Evolutionary conservation across 1,140 invertebrate species (phyloP), one percentile per base, ranked within the genome.

Genomic region (Colletes latitarsis): DNA sequence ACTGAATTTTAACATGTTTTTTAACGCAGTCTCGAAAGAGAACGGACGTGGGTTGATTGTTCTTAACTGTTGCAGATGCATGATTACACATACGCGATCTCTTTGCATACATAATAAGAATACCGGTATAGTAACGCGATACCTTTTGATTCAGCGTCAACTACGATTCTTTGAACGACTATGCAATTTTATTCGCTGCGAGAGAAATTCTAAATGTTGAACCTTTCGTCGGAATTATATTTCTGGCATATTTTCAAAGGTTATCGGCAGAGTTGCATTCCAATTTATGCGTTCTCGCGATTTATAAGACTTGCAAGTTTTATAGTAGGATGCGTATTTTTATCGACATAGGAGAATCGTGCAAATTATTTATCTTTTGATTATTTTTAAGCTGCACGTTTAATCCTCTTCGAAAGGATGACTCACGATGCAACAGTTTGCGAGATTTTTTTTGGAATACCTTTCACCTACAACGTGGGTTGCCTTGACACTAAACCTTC

Each of bases 401-500:
- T 19, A 17, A 73, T 57, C 52, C 21, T n/a, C 41, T 39, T 49
- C 62, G 8, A 79, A 73, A 41, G 10, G 60, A 73, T 79, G 77
- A 79, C 70, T 79, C 77, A 78, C 41, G 19, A 30, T 72, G 58
- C 76, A 78, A 53, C 76, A 53, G 70, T 72, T 72, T 17, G 14
- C 60, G 53, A 43, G 49, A 55, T 52, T 77, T 80, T 57, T 72
- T 73, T 72, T 72, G 30, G 64, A 69, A 76, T 70, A 70, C 73
- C 79, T 74, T 81, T 81, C 79, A 76, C 71, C 66, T 76, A 69
- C 73, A 30, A 81, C 67, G 79, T 76, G 73, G 73, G 73, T 74
- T 43, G 63, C 79, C 79, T 81, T 81, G 79, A 81, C 79, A 81
- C 79, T 77, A 81, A 76, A 81, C 58, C 69, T 77, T 76, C 55